A percentile compares a stretch with the other conserved stretches of the same genome.
phyloP scores from a whole-genome alignment of 2,797 vertebrate species.

The Rhynchotus rufescens region DNA sequence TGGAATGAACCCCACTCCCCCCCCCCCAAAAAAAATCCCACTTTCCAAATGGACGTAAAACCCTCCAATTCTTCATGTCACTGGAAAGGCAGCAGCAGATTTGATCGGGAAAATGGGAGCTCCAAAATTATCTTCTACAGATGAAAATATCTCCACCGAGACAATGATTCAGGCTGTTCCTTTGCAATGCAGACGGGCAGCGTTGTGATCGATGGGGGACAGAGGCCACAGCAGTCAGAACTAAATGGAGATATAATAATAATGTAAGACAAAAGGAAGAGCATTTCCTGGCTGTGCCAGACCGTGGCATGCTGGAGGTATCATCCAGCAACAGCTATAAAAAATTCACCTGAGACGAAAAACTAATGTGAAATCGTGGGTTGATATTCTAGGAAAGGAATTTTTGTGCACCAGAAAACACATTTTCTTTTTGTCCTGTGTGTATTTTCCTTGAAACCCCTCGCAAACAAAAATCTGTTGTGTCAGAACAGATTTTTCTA shows the following conservation, averaged over 20 bases:
- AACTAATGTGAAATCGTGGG: neutral
- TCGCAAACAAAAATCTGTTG: neutral
- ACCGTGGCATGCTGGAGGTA: neutral
- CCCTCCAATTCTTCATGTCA: neutral
- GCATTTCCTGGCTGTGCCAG: neutral
- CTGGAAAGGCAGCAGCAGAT: neutral
- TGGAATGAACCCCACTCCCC: rapidly evolving
- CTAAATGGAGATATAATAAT: neutral
- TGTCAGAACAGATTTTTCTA: neutral
- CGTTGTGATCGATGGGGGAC: neutral
- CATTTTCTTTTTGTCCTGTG: neutral
- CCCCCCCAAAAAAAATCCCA: neutral
- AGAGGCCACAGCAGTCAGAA: neutral
- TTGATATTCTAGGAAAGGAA: neutral
- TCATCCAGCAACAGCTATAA: neutral
- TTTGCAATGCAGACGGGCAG: neutral
- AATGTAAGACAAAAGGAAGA: neutral
- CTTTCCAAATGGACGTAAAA: neutral
- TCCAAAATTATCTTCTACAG: neutral
- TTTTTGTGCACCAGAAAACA: neutral
- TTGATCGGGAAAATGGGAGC: neutral
- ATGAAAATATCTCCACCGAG: neutral
- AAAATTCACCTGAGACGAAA: neutral
- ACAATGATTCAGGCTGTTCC: neutral
- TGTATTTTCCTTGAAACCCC: neutral